Conservation (phyloP, 1,140 invertebrate genomes). For the Phymastichus coffea region DNA sequence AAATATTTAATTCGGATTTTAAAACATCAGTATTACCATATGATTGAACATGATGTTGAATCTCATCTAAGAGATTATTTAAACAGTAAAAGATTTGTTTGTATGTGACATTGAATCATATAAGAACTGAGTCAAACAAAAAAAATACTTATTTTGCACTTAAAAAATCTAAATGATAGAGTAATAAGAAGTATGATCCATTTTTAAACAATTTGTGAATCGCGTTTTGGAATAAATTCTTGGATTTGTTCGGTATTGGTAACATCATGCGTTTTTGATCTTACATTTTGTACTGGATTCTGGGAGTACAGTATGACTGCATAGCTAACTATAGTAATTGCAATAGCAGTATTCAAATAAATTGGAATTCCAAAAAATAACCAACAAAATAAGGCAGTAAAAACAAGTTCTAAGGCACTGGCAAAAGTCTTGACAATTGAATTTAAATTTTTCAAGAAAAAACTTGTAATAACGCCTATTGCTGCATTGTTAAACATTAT, state of each 20-base stretch:
- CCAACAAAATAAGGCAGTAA: constrained; percentile 88
- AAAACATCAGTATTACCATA: no score
- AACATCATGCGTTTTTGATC: constrained; percentile 24
- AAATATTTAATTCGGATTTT: no score
- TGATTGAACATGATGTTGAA: no score
- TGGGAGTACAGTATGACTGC: constrained; percentile 86
- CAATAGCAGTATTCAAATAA: constrained; percentile 76
- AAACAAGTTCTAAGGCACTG: constrained; percentile 87
- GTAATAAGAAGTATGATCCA: no score
- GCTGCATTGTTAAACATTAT: constrained; percentile 89
- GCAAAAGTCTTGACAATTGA: constrained; percentile 97
- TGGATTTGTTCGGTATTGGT: background rate
- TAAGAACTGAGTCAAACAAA: no score
- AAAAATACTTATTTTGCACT: no score
- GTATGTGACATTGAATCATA: no score
- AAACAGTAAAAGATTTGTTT: no score
- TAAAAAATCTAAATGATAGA: no score
- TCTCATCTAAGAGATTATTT: no score
- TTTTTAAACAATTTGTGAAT: background rate
- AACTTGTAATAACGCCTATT: constrained; percentile 90
- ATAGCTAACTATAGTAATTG: constrained; percentile 81
- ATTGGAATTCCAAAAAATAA: constrained; percentile 87
- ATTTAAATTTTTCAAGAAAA: constrained; percentile 90
- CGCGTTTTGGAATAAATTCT: constrained; percentile 5
- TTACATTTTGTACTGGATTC: constrained; percentile 72